Conservation (phyloP, 2,797 vertebrate genomes). For the Alectoris magna region DNA sequence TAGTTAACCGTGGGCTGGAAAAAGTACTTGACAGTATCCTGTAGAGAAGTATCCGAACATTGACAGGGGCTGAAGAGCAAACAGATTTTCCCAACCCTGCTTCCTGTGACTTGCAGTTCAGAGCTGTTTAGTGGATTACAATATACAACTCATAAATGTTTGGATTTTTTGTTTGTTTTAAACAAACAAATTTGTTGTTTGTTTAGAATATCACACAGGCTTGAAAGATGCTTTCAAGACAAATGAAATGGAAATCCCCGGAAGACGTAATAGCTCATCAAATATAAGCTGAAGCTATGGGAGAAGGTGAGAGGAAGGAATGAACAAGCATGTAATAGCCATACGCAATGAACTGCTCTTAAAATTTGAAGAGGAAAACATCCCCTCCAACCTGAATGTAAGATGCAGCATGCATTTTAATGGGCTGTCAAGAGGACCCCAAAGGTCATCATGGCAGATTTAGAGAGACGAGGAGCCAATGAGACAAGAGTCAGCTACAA, state of each 20-base stretch:
- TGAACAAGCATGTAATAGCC: neutral
- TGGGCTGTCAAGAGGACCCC: neutral
- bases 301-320: neutral
- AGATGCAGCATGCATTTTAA: neutral
- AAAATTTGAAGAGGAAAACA: neutral
- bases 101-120: slow-evolving; percentile 1
- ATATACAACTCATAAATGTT: neutral
- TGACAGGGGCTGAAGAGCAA: slow-evolving; percentile 41
- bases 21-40: slow-evolving; percentile 39
- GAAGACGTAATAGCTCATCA: neutral
- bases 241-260: neutral
- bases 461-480: neutral
- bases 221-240: neutral
- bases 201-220: fast-evolving
- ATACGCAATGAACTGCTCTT: neutral
- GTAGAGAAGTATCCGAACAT: slow-evolving; percentile 40
- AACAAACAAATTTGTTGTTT: neutral
- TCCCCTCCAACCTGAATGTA: neutral
- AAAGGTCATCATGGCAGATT: neutral
- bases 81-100: slow-evolving; percentile 7
- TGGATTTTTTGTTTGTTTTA: neutral
- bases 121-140: neutral
- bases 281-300: neutral
- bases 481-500: neutral
- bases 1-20: slow-evolving; percentile 54